phyloP scores from a whole-genome alignment of 2,888 invertebrate species.

The Pyrocoelia pectoralis region DNA sequence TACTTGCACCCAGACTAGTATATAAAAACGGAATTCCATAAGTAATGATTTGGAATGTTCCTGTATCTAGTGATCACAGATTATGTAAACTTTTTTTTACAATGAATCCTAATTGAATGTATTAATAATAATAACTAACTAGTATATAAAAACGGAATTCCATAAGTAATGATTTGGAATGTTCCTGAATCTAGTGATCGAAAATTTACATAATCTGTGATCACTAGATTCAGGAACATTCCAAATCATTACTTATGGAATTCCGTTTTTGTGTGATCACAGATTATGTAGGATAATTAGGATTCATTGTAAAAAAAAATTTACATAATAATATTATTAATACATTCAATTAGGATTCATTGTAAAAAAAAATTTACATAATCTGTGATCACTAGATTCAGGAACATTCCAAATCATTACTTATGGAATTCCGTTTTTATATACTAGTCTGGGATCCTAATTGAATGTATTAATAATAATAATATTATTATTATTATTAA shows the following conservation, averaged over 20 bases:
- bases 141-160: slow-evolving; percentile 23
- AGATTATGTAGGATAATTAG: slow-evolving; percentile 32
- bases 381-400: slow-evolving; percentile 43
- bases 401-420: slow-evolving; percentile 33
- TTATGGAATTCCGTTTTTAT: slow-evolving; percentile 24
- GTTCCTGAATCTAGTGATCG: slow-evolving; percentile 39
- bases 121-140: no score
- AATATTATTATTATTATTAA: no score
- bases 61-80: slow-evolving; percentile 43
- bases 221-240: slow-evolving; percentile 36
- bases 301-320: slow-evolving; percentile 34
- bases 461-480: slow-evolving; percentile 17
- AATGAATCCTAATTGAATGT: slow-evolving; percentile 24
- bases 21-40: slow-evolving; percentile 22
- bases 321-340: no score
- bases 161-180: slow-evolving; percentile 32
- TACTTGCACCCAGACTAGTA: slow-evolving; percentile 25
- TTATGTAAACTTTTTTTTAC: slow-evolving; percentile 39
- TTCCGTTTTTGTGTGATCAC: slow-evolving; percentile 20
- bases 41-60: slow-evolving; percentile 34
- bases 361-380: slow-evolving; percentile 38
- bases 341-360: slow-evolving; percentile 23
- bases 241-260: slow-evolving; percentile 30
- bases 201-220: slow-evolving; percentile 45
- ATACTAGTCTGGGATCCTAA: slow-evolving; percentile 27